Base-by-base conservation (phyloP, 2,888 invertebrate genomes). In the Microplitis deprimator region DNA sequence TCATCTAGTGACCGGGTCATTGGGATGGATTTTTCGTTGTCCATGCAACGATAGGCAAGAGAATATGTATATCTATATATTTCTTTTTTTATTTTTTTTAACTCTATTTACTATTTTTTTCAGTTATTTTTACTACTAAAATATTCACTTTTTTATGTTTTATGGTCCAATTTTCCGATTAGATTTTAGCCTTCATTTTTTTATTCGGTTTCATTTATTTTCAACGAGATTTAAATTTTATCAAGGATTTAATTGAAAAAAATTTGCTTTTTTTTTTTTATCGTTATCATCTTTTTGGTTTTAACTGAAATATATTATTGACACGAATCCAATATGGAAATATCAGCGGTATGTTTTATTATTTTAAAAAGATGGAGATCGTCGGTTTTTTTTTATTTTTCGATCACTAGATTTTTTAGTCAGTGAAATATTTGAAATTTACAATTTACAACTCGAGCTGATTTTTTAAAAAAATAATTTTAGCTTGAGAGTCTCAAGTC, bases 111-210 rank as follows among this genome's bases (percentile, higher is more conserved):
- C 72, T 68, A 65, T 41, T 61, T 70, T 67, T 59, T 29, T 29
- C 29, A 10, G 17, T 73, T 77, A 16, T 74, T 67, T 75, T 60
- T 77, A 50, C 20, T 73, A 78, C 40, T 76, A 73, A 62, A 76
- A 69, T 76, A 79, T 80, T 67, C 65, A 41, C 60, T 78, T 69
- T 78, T 70, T 76, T 60, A 62, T 39, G 41, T 75, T 81, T 71
- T 39, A 71, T 77, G 69, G 73, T 38, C 71, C 76, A 75, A 78
- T 73, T 77, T 73, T 75, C 79, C 79, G 16, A 62, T 68, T 76
- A 41, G 78, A 77, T 74, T 68, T 39, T 59, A 64, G 75, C 68
- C 39, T 8, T 38, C 29, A 10, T 72, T 72, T 73, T 50, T 75
- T 59, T 68, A 50, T 72, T 73, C 50, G 50, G 13, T 50, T 29